Evolutionary conservation across 23 tunicate genomes (phyloP), one percentile per base, ranked within the genome.

Genomic region (Ciona savignyi): DNA sequence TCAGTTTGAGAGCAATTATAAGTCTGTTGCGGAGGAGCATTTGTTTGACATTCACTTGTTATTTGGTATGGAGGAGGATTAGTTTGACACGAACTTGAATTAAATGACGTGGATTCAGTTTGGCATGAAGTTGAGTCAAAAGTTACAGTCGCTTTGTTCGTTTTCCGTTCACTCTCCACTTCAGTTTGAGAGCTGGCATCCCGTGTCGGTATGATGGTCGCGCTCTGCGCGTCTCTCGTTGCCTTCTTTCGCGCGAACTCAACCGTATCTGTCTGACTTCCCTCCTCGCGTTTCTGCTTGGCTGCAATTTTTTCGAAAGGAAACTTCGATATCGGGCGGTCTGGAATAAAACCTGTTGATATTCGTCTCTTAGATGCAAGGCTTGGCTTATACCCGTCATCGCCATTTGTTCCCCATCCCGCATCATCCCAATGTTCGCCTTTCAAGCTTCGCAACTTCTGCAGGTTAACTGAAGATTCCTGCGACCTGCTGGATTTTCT

Each of bases 221-320:
- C 56, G 56, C 11, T 42, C 15, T 42, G 11, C 9, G 56, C 56
- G 9, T 42, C 56, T 15, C 56, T 42, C 56, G 56, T 42, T 42
- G 56, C 56, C 56, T 42, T 42, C 56, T 15, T 42, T 42, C 15
- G 56, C 56, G 56, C 56, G 56, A 42, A 42, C 56, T 42, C 56
- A 42, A 42, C 56, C 56, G 9, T 42, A 15, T 42, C 56, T 6
- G 56, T 42, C 56, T 42, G 56, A 42, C 56, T 6, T 42, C 56
- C 56, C 15, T 42, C 56, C 56, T 42, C 56, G 56, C 56, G 56
- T 42, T 42, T 42, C 56, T 42, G 56, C 56, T 42, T 42, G 56
- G 56, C 56, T 42, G 56, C 56, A 9, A 42, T 15, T 42, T 42
- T 42, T 15, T 42, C 56, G 56, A 42, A 42, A 9, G 56, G 56